phyloP scores from a whole-genome alignment of 2,113 vertebrate genomes.

The Cygnus atratus region DNA sequence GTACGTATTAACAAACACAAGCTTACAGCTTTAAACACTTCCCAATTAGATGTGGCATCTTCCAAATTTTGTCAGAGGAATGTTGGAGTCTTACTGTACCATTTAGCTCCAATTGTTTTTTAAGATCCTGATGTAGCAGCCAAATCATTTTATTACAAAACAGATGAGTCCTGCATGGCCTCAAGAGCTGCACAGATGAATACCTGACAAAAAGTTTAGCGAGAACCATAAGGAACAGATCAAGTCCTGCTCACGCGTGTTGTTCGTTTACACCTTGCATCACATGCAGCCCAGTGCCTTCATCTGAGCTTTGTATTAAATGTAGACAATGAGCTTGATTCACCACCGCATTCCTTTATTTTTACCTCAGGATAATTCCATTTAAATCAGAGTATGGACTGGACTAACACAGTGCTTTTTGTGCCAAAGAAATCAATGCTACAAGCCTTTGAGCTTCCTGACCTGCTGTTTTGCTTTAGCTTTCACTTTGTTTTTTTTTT shows the following conservation, averaged over 20 bases:
- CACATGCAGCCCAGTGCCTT: background rate
- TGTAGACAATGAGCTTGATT: slow-evolving; percentile 46
- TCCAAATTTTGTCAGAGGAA: background rate
- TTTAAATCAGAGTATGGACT: slow-evolving; percentile 48
- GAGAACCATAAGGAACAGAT: background rate
- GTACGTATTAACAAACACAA: background rate
- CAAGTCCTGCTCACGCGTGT: background rate
- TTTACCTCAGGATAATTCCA: slow-evolving; percentile 67
- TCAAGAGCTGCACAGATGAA: background rate
- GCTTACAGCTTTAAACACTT: background rate
- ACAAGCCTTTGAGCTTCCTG: slow-evolving; percentile 62
- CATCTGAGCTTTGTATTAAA: background rate
- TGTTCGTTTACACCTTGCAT: slow-evolving; percentile 63
- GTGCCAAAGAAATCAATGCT: slow-evolving; percentile 66
- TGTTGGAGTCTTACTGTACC: background rate
- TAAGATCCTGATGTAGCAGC: background rate
- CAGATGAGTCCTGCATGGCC: background rate
- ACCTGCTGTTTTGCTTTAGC: slow-evolving; percentile 69
- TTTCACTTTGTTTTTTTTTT: slow-evolving; percentile 41
- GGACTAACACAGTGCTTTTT: slow-evolving; percentile 31
- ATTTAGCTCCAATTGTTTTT: background rate
- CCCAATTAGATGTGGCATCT: background rate
- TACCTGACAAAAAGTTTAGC: background rate
- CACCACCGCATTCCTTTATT: slow-evolving; percentile 58
- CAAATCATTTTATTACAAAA: background rate